Evolutionary conservation across 2,888 invertebrate species (phyloP).

Genomic region (Lottia scabra): DNA sequence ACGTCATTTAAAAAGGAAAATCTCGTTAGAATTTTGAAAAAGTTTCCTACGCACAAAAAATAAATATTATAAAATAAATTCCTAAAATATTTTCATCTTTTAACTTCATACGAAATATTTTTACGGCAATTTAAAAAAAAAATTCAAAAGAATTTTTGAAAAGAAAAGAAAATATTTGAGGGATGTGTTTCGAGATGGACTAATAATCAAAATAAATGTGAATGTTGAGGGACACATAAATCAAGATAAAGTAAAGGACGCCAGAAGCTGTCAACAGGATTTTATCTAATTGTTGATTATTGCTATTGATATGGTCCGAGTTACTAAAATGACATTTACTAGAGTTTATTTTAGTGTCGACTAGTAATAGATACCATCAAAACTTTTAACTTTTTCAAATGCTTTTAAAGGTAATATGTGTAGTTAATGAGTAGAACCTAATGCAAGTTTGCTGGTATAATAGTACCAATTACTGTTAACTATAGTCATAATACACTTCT

Average conservation of each 20-base stretch:
- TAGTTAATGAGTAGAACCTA: not conserved
- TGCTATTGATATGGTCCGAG: not conserved
- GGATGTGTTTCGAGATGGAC: not conserved
- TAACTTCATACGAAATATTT: too few species aligned
- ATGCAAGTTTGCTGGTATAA: not conserved
- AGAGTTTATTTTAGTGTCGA: not conserved
- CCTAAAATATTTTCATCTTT: too few species aligned
- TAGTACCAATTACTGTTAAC: not conserved
- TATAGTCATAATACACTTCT: not conserved
- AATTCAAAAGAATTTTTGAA: not conserved
- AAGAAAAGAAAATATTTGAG: not conserved
- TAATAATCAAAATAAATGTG: not conserved
- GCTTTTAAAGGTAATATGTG: constrained; percentile 3
- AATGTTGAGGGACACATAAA: not conserved
- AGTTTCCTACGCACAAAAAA: too few species aligned
- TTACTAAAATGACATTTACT: constrained; percentile 5
- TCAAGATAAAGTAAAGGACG: not conserved
- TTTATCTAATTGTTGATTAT: constrained; percentile 5
- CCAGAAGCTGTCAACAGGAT: not conserved
- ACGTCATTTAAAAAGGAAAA: too few species aligned
- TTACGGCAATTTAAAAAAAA: too few species aligned
- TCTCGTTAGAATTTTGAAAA: too few species aligned
- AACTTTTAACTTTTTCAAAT: not conserved
- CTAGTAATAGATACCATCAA: not conserved
- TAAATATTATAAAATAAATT: too few species aligned